Evolutionary conservation across 1,140 invertebrate genomes (phyloP), one percentile per base, ranked within the genome.

Genomic region (Aphelenchoides besseyi): DNA sequence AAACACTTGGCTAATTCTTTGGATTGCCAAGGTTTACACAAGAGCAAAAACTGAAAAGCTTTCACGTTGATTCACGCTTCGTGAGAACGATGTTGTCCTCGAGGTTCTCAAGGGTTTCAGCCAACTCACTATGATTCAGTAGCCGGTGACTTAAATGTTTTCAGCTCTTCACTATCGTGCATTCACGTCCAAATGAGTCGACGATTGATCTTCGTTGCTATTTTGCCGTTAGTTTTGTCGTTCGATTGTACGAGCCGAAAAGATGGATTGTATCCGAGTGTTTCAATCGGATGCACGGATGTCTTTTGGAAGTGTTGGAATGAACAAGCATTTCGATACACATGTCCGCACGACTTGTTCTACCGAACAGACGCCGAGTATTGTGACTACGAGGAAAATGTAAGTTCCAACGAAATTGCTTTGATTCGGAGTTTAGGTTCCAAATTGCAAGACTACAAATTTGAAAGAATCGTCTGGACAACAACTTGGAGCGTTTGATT

Each of bases 281-380:
- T 8, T 12, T 12, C 41, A 23, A 23, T 5, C 18, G 55, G 26
- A 5, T 59, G 55, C 55, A 59, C 55, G 55, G 55, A 59, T 33
- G 55, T 59, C 55, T 59, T 59, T 59, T 59, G 55, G 55, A 59
- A 18, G 55, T 59, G 55, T 23, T 59, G 55, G 55, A 18, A 5
- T 8, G 55, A 23, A 5, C 5, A 59, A 5, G 55, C 55, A 28
- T 59, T 59, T 33, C 55, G 55, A 8, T 59, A 59, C 55, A 59
- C 55, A 8, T 59, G 55, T 23, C 55, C 5, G 12, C 5, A 28
- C 18, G 55, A 18, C 5, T 23, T 59, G 5, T 59, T 59, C 18
- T 59, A 8, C 55, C 55, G 55, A 28, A 23, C 5, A 5, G 55
- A 59, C 32, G 55, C 55, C 5, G 55, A 59, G 12, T 59, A 59